Percentiles rank a stretch among this genome's conserved stretches.
phyloP scores from a whole-genome alignment of 1,140 invertebrate genomes.

The Brachionus manjavacas region DNA sequence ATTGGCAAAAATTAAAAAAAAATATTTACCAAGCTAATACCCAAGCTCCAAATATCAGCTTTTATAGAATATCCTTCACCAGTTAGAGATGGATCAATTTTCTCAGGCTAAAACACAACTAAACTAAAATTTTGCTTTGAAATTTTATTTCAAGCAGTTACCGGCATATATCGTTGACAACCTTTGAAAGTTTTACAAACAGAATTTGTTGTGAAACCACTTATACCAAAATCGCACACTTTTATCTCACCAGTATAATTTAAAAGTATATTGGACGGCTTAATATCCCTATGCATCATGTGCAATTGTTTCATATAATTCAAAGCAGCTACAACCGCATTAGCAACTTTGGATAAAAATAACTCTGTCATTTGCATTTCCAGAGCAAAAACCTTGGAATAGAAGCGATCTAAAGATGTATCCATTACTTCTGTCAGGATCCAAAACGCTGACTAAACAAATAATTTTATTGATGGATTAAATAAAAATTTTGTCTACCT shows the following conservation, averaged over 20 bases:
- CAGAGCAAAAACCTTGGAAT: neutral
- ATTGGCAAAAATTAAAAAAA: neutral
- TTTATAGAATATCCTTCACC: constrained; percentile 13
- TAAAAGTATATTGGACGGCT: constrained; percentile 59
- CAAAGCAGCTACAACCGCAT: constrained; percentile 56
- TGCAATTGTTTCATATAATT: constrained; percentile 57
- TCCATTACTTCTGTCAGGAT: constrained; percentile 37
- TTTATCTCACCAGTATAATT: constrained; percentile 58
- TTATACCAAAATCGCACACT: constrained; percentile 59
- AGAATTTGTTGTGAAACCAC: constrained; percentile 43
- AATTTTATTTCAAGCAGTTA: neutral
- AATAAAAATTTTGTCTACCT: neutral
- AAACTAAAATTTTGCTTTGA: neutral
- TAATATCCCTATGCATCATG: constrained; percentile 60
- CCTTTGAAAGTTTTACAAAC: constrained; percentile 22
- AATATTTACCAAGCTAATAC: constrained; percentile 21
- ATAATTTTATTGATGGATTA: neutral
- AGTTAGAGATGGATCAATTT: neutral
- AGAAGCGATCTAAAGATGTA: constrained; percentile 24
- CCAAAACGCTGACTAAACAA: neutral
- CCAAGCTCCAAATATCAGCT: constrained; percentile 39
- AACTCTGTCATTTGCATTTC: constrained; percentile 48
- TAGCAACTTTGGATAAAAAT: constrained; percentile 53
- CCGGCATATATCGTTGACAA: constrained; percentile 7
- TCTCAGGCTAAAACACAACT: constrained; percentile 2